Percentiles rank a stretch among this genome's conserved stretches.
phyloP scores from a whole-genome alignment of 2,888 invertebrate genomes.

The Tromatobia lineatoria region DNA sequence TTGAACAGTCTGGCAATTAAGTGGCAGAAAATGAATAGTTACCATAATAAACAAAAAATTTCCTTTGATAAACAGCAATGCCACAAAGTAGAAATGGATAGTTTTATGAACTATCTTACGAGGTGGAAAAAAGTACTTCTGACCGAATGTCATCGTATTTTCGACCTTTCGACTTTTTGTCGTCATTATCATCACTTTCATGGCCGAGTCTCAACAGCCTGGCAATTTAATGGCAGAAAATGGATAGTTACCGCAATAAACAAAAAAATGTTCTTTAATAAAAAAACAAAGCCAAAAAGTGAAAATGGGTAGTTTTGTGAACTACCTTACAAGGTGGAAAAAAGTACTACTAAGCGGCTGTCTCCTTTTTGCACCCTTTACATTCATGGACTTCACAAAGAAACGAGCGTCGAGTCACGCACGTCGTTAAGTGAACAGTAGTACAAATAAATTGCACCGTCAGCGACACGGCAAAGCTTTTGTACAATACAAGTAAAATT shows the following conservation, averaged over 20 bases:
- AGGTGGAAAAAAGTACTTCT: no score
- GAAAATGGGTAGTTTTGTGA: not conserved
- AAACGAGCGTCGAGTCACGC: not conserved
- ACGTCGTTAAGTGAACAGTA: not conserved
- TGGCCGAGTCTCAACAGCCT: not conserved
- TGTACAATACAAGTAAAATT: not conserved
- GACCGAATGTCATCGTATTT: no score
- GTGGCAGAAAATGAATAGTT: not conserved
- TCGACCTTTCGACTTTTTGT: no score
- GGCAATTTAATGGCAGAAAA: not conserved
- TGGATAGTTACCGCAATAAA: not conserved
- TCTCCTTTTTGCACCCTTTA: not conserved
- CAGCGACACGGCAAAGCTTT: not conserved
- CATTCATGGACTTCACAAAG: not conserved
- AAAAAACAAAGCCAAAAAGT: no score
- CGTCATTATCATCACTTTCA: conserved; percentile 1
- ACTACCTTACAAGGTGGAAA: not conserved
- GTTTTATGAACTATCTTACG: not conserved
- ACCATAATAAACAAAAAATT: not conserved
- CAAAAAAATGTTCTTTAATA: not conserved
- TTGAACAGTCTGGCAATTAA: not conserved
- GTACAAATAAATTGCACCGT: conserved; percentile 20
- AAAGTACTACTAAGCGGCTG: not conserved
- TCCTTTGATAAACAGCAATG: no score
- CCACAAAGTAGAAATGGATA: no score